Conservation (phyloP, 2,797 vertebrate species). For the Spondyliosoma cantharus region DNA sequence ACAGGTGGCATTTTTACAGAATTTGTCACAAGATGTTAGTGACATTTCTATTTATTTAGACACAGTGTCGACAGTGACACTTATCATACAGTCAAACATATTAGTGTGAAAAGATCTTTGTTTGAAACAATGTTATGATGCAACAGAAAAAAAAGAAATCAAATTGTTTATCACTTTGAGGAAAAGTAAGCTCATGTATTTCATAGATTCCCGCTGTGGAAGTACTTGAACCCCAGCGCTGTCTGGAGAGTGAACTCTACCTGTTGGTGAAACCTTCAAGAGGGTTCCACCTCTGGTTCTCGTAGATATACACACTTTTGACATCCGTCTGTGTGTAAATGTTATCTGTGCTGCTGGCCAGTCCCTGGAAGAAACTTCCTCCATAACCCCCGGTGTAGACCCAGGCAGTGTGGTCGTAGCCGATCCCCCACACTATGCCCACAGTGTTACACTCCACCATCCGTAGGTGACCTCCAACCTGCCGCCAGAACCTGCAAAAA, state of each 20-base stretch:
- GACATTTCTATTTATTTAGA: not conserved
- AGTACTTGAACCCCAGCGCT: not conserved
- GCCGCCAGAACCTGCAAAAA: slow-evolving; percentile 94
- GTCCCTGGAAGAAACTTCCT: slow-evolving; percentile 92
- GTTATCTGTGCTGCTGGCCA: slow-evolving; percentile 91
- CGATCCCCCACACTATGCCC: slow-evolving; percentile 95
- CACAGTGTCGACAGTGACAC: not conserved
- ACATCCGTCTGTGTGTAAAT: slow-evolving; percentile 92
- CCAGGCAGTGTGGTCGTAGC: slow-evolving; percentile 95
- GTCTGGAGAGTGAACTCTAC: slow-evolving; percentile 62
- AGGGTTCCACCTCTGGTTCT: slow-evolving; percentile 99
- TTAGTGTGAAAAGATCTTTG: not conserved
- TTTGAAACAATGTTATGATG: not conserved
- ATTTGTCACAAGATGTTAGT: not conserved
- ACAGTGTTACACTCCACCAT: slow-evolving; percentile 89
- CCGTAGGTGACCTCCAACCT: slow-evolving; percentile 94
- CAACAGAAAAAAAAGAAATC: not conserved
- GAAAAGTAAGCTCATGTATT: not conserved
- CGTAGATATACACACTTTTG: slow-evolving; percentile 93
- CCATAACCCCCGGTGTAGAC: slow-evolving; percentile 92
- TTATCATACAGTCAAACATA: not conserved
- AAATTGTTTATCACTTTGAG: not conserved
- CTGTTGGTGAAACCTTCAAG: slow-evolving; percentile 95
- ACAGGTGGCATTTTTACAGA: not conserved
- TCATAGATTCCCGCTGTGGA: not conserved